Conservation (phyloP, 2,113 vertebrate genomes). For the Cyanoramphus novaezelandiae region DNA sequence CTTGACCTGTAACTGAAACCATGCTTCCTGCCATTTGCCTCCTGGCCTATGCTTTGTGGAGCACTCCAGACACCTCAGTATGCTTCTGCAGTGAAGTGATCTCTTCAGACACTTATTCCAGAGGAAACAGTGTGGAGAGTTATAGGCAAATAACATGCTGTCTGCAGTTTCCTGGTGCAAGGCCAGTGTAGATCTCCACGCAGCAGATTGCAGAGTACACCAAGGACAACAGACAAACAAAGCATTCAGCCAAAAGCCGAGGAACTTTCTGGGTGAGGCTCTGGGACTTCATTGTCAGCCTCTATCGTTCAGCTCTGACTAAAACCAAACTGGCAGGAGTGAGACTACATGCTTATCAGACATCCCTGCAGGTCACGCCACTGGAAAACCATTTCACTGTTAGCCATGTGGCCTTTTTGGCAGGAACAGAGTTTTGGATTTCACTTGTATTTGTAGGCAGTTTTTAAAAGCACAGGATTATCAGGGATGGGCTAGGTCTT, state of each 20-base stretch:
- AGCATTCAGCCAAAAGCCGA: conserved; percentile 7
- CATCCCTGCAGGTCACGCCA: not conserved
- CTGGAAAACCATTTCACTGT: not conserved
- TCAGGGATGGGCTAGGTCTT: not conserved
- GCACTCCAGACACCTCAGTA: not conserved
- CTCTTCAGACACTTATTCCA: not conserved
- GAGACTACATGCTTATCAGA: not conserved
- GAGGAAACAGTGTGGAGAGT: not conserved
- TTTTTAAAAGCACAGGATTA: not conserved
- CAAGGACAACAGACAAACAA: not conserved
- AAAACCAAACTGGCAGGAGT: conserved; percentile 37
- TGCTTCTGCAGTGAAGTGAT: not conserved
- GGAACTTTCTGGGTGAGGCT: conserved; percentile 34
- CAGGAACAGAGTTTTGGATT: not conserved
- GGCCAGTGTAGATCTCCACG: not conserved
- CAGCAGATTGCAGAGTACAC: not conserved
- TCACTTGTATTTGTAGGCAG: not conserved
- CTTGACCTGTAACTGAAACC: not conserved
- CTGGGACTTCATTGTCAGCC: conserved; percentile 19
- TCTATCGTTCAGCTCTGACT: conserved; percentile 3
- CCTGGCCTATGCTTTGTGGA: not conserved
- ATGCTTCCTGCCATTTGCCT: not conserved
- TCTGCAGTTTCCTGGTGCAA: not conserved
- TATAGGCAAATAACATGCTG: not conserved
- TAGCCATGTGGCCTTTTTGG: not conserved